Evolutionary conservation across 2,797 vertebrate species (phyloP), one percentile per base, ranked within the genome.

Genomic region (Acridotheres tristis): DNA sequence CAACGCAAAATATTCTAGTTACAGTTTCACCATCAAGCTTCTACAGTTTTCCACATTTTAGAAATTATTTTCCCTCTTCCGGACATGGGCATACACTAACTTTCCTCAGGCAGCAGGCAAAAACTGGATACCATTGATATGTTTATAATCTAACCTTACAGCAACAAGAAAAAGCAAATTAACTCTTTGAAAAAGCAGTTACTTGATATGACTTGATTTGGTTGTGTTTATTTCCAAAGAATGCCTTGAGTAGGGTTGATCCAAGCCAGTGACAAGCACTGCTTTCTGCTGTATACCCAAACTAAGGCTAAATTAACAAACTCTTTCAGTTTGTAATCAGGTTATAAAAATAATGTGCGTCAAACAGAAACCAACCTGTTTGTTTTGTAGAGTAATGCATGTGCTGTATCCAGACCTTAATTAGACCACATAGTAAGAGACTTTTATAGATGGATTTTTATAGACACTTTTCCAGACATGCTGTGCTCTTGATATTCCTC

Each of bases 321-420:
- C 86, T 93, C 94, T 62, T 95, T 79, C 71, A 95, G 93, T 96
- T 96, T 96, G 93, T 96, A 97, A 96, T 95, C 96, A 97, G 71
- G 72, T 83, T 97, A 97, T 95, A 97, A 96, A 97, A 97, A 96
- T 95, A 97, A 97, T 96, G 77, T 69, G 54, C 5, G 4, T 85
- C 88, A 95, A 94, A 83, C 84, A 96, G 91, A 96, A 97, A 96
- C 84, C 59, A 95, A 96, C 69, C 87, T 96, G 89, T 95, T 95
- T 94, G 92, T 95, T 96, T 95, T 95, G 87, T 42, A 89, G 80
- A 88, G 85, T 66, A 95, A 95, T 38, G 48, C 80, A 81, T 55
- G 81, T 69, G 89, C 72, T 90, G 51, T 77, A 90, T 71, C 72
- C 91, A 95, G 79, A 82, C 88, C 90, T 94, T 95, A 94, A 96